phyloP scores from a whole-genome alignment of 2,797 vertebrate species.

The Pangasius mekongensis region DNA sequence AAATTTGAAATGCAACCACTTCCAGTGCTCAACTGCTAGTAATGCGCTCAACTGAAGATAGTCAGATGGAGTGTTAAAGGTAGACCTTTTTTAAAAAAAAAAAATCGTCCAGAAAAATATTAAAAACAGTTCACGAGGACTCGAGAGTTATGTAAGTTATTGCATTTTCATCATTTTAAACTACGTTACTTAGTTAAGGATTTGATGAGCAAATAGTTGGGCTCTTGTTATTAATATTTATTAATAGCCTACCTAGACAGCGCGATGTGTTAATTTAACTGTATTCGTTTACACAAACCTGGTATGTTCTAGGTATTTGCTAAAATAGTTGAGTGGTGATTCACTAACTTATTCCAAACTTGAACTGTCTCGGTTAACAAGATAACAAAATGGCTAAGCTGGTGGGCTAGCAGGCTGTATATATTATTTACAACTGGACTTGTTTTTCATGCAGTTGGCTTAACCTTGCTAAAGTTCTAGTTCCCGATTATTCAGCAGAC shows the following conservation, averaged over 20 bases:
- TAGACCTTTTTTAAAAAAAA: neutral
- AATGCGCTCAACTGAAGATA: neutral
- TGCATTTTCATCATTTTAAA: neutral
- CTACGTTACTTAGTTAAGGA: no score
- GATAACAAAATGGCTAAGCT: neutral
- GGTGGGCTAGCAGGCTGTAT: neutral
- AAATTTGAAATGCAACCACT: slow-evolving; percentile 76
- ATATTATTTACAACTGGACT: neutral
- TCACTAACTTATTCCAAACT: neutral
- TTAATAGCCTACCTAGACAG: neutral
- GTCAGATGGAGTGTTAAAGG: neutral
- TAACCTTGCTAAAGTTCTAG: neutral
- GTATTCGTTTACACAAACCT: neutral
- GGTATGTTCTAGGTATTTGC: no score
- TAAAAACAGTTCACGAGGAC: neutral
- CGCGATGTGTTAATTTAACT: neutral
- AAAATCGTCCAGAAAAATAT: neutral
- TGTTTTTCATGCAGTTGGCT: neutral
- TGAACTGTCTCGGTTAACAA: neutral
- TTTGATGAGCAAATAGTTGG: neutral
- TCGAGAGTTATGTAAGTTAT: neutral
- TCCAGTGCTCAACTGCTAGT: neutral
- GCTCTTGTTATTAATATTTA: no score
- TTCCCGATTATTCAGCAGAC: no score
- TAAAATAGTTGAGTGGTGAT: no score